Conservation (phyloP, 37 sponge, comb jelly and placozoan genomes). For the Diacarnus erythraeanus region DNA sequence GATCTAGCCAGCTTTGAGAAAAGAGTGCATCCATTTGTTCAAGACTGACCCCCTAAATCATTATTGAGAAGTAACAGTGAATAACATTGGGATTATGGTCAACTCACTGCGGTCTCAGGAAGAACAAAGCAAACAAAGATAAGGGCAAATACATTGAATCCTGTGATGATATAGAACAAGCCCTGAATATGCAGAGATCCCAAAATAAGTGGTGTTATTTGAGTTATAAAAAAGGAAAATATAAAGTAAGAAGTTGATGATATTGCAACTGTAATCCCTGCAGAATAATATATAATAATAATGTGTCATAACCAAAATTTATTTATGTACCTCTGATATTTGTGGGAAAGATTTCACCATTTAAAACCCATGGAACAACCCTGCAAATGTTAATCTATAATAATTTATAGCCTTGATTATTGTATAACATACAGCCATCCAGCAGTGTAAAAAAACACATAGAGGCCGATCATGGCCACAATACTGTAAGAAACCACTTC, state of each 20-base stretch:
- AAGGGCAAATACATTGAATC: not conserved
- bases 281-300: not conserved
- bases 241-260: not conserved
- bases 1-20: not conserved
- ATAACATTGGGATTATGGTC: not conserved
- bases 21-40: not conserved
- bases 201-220: not conserved
- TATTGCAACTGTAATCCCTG: slow-evolving; percentile 6
- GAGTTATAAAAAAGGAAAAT: not conserved
- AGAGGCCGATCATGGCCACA: not conserved
- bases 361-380: not conserved
- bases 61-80: not conserved
- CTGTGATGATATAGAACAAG: not conserved
- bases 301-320: too few relatives aligned
- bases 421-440: not conserved
- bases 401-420: too few relatives aligned
- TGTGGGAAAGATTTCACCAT: not conserved
- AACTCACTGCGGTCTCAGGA: slow-evolving; percentile 16
- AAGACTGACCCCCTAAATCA: slow-evolving; percentile 16
- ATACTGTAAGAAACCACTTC: not conserved
- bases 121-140: not conserved
- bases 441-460: not conserved
- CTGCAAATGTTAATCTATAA: too few relatives aligned
- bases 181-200: not conserved
- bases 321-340: not conserved